Evolutionary conservation across 1,140 invertebrate species (phyloP), one percentile per base, ranked within the genome.

Genomic region (Drosophila punjabiensis): DNA sequence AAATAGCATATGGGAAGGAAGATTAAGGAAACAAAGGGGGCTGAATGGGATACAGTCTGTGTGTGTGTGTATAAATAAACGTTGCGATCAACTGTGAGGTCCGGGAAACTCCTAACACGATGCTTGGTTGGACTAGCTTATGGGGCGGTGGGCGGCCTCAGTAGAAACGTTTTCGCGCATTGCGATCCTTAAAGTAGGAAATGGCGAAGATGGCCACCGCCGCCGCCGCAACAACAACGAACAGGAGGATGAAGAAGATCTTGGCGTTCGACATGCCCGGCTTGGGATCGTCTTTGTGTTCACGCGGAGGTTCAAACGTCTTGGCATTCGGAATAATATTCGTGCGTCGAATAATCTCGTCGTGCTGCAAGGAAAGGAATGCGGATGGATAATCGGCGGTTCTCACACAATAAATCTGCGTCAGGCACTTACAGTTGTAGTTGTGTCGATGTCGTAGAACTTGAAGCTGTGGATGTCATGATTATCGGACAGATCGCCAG

Each of bases 401-500:
- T 24, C 8, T 6, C 2, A 9, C 20, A 37, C 6, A 24, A 9
- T 35, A 53, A 47, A 50, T 18, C n/a, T n/a, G n/a, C n/a, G 11
- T 16, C 10, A 20, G 16, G 14, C 52, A 76, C 88, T 95, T 94
- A 97, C 96, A 92, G 95, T 95, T 69, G 96, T 95, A 52, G 96
- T 94, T 41, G 95, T 91, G 90, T 98, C 97, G 60, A 99, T 94
- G 93, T 99, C 97, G 92, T 97, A 99, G 75, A 98, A 95, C 94
- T 98, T 97, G 53, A 99, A 95, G 10, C 97, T 96, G 58, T 99
- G 95, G 69, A 99, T 95, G 93, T 99, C 99, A 94, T 99, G 99
- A 93, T 98, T 99, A 95, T 99, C 99, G 52, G 96, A 97, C 53
- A 99, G 94, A 93, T 99, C 98, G 10, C 99, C 99, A 6, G 99